Base-by-base conservation (phyloP, 2,888 invertebrate genomes). In the Axea sp. region DNA sequence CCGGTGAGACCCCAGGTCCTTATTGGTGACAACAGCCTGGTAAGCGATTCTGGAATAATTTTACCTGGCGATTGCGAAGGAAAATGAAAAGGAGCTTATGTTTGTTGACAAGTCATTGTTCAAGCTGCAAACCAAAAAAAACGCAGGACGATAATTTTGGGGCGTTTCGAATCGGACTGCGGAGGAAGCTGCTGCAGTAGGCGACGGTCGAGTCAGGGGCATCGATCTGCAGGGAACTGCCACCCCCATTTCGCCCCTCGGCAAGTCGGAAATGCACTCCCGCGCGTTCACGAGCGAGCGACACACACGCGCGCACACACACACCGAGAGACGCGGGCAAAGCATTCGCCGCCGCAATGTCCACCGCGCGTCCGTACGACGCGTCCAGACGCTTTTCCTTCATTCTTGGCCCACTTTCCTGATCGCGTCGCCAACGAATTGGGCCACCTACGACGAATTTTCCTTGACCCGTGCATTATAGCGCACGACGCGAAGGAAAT, bases 191-290 rank as follows among this genome's bases (percentile, higher is more conserved):
- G 59, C 59, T 85, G 86, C 83, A 82, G 80, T 83, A 81, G 82
- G 83, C 85, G 86, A 84, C 84, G 81, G 80, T 79, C 73, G 75
- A 83, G 86, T 85, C 85, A 81, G 79, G 81, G 75, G 74, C 83
- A 86, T 86, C 86, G 86, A 86, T 86, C 84, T 84, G 83, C 73
- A 41, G 37, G 57, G 47, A 30, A 49, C 49, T 31, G 2, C 30
- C 55, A 1, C 41, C 41, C 55, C 39, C 17, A 8, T 24, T 17
- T 17, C 9, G 8, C 4, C 37, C 60, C 73, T 78, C 76, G 8
- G 22, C 49, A 11, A 39, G 17, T 39, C 26, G 33, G 9, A 35
- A 22, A 9, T 39, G 37, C 53, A 33, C 33, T 19, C 11, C 31
- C 2, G 31, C 8, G n/a, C 6, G 12, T 5, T 1, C 28, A 24